Percentiles rank a stretch among this genome's conserved stretches.
Evolutionary conservation across 2,113 vertebrate species (phyloP).

Genomic region (Caloenas nicobarica): DNA sequence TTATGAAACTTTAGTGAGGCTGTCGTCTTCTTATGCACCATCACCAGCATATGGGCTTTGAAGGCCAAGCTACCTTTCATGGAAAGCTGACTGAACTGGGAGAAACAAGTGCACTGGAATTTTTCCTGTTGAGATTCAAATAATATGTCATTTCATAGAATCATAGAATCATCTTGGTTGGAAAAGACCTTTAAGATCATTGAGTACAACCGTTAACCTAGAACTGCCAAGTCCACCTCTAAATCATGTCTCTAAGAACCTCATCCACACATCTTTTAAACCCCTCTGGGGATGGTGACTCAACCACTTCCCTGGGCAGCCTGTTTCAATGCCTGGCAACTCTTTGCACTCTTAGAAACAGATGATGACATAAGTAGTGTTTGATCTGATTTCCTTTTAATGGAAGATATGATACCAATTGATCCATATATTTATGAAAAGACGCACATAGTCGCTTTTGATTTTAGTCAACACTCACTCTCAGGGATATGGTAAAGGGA

Average conservation of each 20-base stretch:
- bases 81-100: neutral
- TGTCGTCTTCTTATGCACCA: neutral
- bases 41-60: neutral
- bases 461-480: neutral
- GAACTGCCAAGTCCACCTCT: too few species aligned
- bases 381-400: neutral
- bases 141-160: neutral
- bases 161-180: too few species aligned
- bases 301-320: too few species aligned
- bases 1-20: neutral
- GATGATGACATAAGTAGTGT: neutral
- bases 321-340: too few species aligned
- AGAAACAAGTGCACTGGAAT: neutral
- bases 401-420: neutral
- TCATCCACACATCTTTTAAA: too few species aligned
- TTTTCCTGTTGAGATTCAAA: neutral
- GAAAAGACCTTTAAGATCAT: too few species aligned
- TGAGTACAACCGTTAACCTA: too few species aligned
- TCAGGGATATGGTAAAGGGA: neutral
- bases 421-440: neutral
- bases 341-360: neutral
- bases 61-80: neutral
- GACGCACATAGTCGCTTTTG: neutral
- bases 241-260: too few species aligned
- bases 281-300: too few species aligned